Evolutionary conservation across 2,888 invertebrate species (phyloP).

Genomic region (Agriopis leucophaearia): DNA sequence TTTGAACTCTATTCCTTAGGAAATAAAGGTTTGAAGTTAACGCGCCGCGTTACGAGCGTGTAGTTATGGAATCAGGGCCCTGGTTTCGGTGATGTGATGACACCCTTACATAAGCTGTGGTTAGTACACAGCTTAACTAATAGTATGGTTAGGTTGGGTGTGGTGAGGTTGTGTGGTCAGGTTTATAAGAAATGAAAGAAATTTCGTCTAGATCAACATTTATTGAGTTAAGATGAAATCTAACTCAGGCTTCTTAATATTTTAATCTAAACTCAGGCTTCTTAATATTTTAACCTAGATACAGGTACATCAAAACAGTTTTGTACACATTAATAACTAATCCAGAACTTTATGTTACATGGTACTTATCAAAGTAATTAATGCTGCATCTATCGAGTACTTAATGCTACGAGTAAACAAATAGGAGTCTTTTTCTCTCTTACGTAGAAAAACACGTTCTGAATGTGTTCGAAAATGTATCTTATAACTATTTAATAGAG

Average conservation of each 20-base stretch:
- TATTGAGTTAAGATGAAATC: conserved; percentile 2
- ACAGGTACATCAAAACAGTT: conserved; percentile 1
- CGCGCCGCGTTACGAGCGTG: too few species aligned
- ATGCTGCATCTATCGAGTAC: not conserved
- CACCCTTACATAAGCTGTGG: too few species aligned
- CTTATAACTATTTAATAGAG: too few species aligned
- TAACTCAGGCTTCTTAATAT: not conserved
- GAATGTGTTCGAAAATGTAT: too few species aligned
- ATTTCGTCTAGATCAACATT: not conserved
- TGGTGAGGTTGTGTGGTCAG: too few species aligned
- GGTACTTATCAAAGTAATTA: not conserved
- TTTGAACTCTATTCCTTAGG: too few species aligned
- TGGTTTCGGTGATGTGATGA: not conserved
- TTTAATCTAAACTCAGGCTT: not conserved
- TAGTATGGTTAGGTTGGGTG: too few species aligned
- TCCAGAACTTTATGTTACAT: not conserved
- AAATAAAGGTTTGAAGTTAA: too few species aligned
- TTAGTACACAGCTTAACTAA: too few species aligned
- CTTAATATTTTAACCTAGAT: not conserved
- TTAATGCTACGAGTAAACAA: not conserved
- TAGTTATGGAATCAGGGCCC: too few species aligned
- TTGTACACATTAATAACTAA: not conserved
- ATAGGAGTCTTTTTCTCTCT: too few species aligned
- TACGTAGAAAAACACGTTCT: too few species aligned
- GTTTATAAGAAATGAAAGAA: not conserved